Evolutionary conservation across 2,888 invertebrate genomes (phyloP), one percentile per base, ranked within the genome.

Genomic region (Choristoneura rosaceana): DNA sequence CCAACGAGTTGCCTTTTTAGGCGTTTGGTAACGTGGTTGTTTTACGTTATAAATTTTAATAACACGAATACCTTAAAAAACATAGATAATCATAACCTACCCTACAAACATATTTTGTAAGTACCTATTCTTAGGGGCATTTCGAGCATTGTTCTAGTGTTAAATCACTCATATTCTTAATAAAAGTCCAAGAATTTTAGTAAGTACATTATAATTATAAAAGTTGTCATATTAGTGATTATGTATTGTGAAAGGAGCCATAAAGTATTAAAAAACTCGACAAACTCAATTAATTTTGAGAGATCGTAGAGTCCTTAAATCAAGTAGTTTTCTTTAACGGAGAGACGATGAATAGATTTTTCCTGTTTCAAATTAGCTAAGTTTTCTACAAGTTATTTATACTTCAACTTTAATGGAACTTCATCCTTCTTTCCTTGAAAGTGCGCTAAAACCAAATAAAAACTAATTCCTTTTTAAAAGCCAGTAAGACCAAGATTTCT

Each of bases 401-500:
- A 38, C 4, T n/a, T 43, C 10, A 14, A 17, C 62, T 50, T 10
- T 17, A 69, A 69, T 55, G 17, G 14, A 25, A n/a, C 33, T 62
- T 15, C 14, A 38, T n/a, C 7, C 34, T n/a, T 69, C 38, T 59
- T 52, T 65, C 3, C 47, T 58, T 17, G 50, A 52, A 69, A 59
- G 12, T 63, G 12, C 34, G 15, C 5, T 58, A 45, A 38, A 59
- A 17, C 4, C 50, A 1, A 59, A 47, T 38, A 50, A 45, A 33
- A 69, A 63, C 55, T 33, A 12, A 63, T 69, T 63, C 60, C 25
- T 50, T 50, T 62, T 50, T 62, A 15, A 38, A 43, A 4, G n/a
- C 38, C 38, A 38, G 60, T 61, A 50, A 38, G 52, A 52, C 7
- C 45, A 62, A 52, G 61, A 62, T 71, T 62, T 67, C 67, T 71